Percentiles rank a stretch among this genome's conserved stretches.
Conservation (phyloP, 2,113 vertebrate genomes). For the Hippopotamus amphibius region DNA sequence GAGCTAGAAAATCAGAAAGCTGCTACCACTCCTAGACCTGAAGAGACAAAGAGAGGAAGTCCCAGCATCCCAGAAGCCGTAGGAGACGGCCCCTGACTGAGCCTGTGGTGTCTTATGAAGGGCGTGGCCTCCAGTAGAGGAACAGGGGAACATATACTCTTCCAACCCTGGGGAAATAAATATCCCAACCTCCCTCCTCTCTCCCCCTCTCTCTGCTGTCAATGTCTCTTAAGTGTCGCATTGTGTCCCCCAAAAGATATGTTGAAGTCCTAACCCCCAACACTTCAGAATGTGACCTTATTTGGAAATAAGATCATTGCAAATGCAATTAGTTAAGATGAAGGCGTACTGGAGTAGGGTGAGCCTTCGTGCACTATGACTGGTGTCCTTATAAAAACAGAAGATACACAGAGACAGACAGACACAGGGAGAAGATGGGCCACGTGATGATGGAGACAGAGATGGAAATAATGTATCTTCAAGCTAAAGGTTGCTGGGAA, state of each 20-base stretch:
- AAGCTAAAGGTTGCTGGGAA: not conserved
- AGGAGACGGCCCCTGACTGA: not conserved
- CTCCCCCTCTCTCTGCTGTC: rapidly evolving
- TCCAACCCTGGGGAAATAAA: not conserved
- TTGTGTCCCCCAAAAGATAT: not conserved
- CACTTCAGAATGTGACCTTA: not conserved
- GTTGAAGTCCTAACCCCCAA: not conserved
- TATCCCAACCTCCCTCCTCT: not conserved
- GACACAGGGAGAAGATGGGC: not conserved
- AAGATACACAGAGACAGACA: not conserved
- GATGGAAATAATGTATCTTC: rapidly evolving
- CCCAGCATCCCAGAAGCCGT: too few species aligned
- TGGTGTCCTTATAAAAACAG: not conserved
- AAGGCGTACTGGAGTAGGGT: not conserved
- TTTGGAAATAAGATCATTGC: not conserved
- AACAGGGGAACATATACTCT: not conserved
- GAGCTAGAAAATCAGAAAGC: not conserved
- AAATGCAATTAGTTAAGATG: not conserved
- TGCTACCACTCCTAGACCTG: too few species aligned
- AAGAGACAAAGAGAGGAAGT: not conserved
- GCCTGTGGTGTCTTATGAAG: not conserved
- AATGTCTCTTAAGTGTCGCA: not conserved
- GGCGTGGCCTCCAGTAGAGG: too few species aligned
- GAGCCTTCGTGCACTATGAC: not conserved
- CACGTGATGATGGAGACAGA: not conserved